Base-by-base conservation (phyloP, 1,140 invertebrate species). In the Pseudomyrmex concolor region DNA sequence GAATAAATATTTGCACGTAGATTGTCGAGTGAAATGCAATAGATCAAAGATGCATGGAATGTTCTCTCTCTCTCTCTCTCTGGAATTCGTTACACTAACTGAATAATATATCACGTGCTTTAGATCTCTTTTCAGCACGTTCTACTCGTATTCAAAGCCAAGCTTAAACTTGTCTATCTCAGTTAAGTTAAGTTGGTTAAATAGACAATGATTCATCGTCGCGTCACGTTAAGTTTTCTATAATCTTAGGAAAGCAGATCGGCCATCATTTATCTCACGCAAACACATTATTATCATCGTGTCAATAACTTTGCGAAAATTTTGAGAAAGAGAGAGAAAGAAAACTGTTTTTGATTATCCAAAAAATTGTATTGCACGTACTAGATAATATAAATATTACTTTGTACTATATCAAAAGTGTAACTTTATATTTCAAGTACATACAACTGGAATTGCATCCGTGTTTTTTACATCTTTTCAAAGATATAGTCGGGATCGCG, bases 151-250 rank as follows among this genome's bases (percentile, higher is more conserved):
- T 50, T 80, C 15, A 4, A 70, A 48, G 62, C n/a, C 48, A 77
- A 55, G 43, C 25, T 59, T 70, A 7, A 55, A 15, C n/a, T 68
- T 68, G 43, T 25, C 63, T 7, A 3, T 19, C 51, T 12, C 51
- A 15, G 34, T 78, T 45, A 17, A 15, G 34, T 78, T 45, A 17
- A 59, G 7, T 25, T n/a, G 19, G 13, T 59, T 80, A 80, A 80
- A 60, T 59, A 71, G 76, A 80, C 66, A 71, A 59, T 60, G 54
- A 80, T 8, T 80, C 43, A 76, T 54, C 60, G n/a, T 54, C 45
- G 2, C 19, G 43, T 8, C 19, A 17, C 0, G 15, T 50, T 17
- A 43, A 59, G 12, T 57, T 57, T 55, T 12, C 15, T 34, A 34
- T 57, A 59, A 59, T 78, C 43, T 80, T 22, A 17, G 59, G 54